Conservation (phyloP, 2,888 invertebrate species). For the Polydesmus complanatus region DNA sequence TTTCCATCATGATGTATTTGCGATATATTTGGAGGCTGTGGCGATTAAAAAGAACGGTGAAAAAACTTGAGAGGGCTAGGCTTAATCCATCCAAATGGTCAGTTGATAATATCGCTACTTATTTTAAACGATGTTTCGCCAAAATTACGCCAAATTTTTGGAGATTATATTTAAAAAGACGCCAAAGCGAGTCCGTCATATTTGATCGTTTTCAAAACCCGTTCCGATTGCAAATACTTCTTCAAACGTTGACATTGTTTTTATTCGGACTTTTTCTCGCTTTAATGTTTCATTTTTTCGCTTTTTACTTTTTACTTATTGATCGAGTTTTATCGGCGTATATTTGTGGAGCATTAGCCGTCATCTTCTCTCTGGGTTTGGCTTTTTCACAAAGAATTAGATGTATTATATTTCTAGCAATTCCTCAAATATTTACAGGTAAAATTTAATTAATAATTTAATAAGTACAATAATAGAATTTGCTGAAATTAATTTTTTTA, state of each 20-base stretch:
- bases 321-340: neutral
- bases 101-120: too few relatives aligned
- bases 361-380: neutral
- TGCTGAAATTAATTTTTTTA: neutral
- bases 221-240: neutral
- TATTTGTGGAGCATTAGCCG: neutral
- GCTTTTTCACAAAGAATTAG: constrained; percentile 6
- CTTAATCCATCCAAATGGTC: neutral
- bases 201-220: neutral
- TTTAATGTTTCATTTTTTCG: constrained; percentile 1
- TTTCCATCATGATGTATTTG: neutral
- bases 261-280: constrained; percentile 1
- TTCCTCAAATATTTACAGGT: constrained; percentile 12
- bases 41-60: neutral
- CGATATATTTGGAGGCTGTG: neutral
- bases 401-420: constrained; percentile 5
- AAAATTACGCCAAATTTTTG: neutral
- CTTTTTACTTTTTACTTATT: neutral
- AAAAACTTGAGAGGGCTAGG: neutral
- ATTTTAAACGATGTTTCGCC: neutral
- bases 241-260: neutral
- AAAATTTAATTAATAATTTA: neutral
- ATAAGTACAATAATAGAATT: neutral
- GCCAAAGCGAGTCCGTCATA: neutral
- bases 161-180: neutral